Evolutionary conservation across 2,888 invertebrate species (phyloP), one percentile per base, ranked within the genome.

Genomic region (Phortica magna): DNA sequence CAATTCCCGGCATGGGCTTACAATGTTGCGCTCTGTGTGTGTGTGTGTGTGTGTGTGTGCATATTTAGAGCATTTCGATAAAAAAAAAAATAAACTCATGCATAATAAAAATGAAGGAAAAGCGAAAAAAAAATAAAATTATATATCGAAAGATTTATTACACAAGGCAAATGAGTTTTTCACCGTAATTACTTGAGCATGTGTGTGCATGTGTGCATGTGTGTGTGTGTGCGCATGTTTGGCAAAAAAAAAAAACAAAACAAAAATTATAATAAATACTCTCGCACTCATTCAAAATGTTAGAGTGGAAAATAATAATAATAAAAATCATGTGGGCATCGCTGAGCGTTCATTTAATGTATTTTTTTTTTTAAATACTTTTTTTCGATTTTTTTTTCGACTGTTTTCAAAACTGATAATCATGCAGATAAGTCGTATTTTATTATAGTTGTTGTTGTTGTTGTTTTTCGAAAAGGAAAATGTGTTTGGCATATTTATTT

Each of bases 121-220:
- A 48, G 14, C 48, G 31, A 14, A 61, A 61, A 61, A 19, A 61
- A 61, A 61, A 19, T 19, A 61, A 61, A 83, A 87, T 85, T 85
- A 84, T 84, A 89, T 84, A 88, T 87, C 82, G 84, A 88, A 82
- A 88, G 88, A 88, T 88, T 88, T 88, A 88, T 88, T 88, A 82
- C 89, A 80, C 80, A 81, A 67, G 86, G 84, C 88, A 87, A 88
- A 88, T 89, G 89, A 88, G 86, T 88, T 88, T 88, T 79, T 84
- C 84, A 86, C 82, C 82, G 88, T 89, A 89, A 89, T 88, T 88
- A 87, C 88, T 71, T 82, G 79, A 82, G 79, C 79, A 81, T 85
- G 73, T 73, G 67, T 43, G 73, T 59, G 48, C 48, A 14, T 65
- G 65, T 64, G 39, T 74, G 71, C 17, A 14, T 74, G 53, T 55